These are phyloP conservation scores for Gouania willdenowi DNA, from an alignment of 2,797 vertebrate species.

Conservation along the genomic window DNA sequence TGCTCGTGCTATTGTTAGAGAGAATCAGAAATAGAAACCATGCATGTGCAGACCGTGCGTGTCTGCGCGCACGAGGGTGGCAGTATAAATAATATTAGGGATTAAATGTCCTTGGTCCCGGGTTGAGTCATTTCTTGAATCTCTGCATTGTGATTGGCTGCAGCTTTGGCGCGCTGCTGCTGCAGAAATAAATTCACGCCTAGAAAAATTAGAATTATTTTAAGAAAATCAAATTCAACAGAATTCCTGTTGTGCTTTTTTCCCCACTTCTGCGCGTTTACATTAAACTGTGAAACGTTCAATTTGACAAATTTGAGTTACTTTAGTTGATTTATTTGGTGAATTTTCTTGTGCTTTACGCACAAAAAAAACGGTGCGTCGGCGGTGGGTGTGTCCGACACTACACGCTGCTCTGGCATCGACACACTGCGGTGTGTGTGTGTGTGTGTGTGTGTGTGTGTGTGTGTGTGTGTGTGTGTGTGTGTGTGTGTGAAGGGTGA, in stretches of 20 bases:
- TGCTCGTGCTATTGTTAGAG: constrained; percentile 43
- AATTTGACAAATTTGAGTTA: too few species aligned
- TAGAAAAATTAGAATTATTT: too few species aligned
- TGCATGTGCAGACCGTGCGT: too few species aligned
- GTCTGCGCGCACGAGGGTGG: neutral
- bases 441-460: neutral
- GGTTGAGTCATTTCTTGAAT: neutral
- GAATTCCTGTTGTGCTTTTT: too few species aligned
- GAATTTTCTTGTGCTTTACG: neutral
- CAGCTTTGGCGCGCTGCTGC: constrained; percentile 15
- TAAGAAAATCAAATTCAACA: too few species aligned
- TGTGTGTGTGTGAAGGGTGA: constrained; percentile 7
- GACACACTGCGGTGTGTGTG: constrained; percentile 24
- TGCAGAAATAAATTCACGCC: neutral
- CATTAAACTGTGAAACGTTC: too few species aligned
- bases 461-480: constrained; percentile 3
- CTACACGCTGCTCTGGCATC: constrained; percentile 28
- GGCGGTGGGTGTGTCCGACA: constrained; percentile 40
- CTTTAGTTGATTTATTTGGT: too few species aligned
- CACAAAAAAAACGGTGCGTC: constrained; percentile 10
- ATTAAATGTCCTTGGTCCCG: too few species aligned
- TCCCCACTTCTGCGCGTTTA: too few species aligned
- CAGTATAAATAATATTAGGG: too few species aligned
- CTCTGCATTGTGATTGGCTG: constrained; percentile 2
- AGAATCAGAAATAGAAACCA: neutral